Evolutionary conservation across 2,113 vertebrate genomes (phyloP).

Genomic region (Elephas maximus): DNA sequence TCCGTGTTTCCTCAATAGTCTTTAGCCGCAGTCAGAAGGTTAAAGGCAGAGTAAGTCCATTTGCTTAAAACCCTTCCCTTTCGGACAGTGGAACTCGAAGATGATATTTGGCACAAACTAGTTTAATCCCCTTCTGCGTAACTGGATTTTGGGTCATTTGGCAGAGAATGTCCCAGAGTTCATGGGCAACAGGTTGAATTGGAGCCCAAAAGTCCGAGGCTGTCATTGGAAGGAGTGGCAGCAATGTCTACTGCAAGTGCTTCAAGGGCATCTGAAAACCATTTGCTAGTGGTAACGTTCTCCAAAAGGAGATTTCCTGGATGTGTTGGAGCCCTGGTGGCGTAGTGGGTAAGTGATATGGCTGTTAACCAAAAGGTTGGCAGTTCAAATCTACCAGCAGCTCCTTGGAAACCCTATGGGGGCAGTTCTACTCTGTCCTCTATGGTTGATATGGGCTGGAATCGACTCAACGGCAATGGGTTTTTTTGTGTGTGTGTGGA

Average conservation of each 20-base stretch:
- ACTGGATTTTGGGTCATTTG: background rate
- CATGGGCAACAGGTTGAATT: background rate
- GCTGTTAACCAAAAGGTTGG: no score
- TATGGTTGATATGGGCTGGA: no score
- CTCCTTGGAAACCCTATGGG: no score
- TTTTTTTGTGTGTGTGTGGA: background rate
- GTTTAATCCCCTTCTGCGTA: background rate
- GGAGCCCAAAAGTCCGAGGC: background rate
- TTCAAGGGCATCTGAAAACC: background rate
- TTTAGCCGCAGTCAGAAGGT: background rate
- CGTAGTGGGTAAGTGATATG: no score
- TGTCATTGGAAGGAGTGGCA: background rate
- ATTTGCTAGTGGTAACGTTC: background rate
- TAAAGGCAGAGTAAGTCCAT: background rate
- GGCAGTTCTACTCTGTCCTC: no score
- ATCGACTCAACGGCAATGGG: no score
- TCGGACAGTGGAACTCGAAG: background rate
- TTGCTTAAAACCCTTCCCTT: background rate
- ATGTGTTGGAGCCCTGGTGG: background rate
- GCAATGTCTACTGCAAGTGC: background rate
- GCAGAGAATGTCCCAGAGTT: background rate
- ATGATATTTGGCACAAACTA: background rate
- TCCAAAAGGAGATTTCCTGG: background rate
- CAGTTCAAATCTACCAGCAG: no score
- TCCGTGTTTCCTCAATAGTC: background rate